Evolutionary conservation across 2,797 vertebrate genomes (phyloP), one percentile per base, ranked within the genome.

Genomic region (Petrocephalus schoutedeni): DNA sequence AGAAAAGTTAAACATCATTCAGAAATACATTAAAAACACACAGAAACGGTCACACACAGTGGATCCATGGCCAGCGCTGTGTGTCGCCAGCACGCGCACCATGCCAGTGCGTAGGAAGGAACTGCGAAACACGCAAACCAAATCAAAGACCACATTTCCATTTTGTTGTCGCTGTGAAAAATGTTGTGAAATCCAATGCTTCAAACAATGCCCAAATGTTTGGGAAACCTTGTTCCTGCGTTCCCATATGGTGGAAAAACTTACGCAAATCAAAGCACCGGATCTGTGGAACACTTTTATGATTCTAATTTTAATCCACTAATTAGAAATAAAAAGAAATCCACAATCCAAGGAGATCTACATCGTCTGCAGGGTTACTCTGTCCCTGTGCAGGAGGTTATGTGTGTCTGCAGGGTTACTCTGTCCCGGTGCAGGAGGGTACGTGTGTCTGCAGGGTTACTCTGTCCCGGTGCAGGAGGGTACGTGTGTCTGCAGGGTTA

Each of bases 241-340:
- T 45, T 45, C 71, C 71, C 71, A 77, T 77, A 77, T 77, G 71
- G 71, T 77, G 71, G 71, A 77, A 77, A 71, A 77, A 77, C 16
- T 19, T 77, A 8, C 32, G 14, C 19, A 32, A 74, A 45, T 77
- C 71, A 77, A 77, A 77, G 71, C 71, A 77, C 71, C 71, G 12
- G 71, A 77, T 77, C 71, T 36, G 19, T 41, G 19, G 32, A 77
- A 77, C 16, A 77, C 36, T 77, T 77, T 77, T 77, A 36, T 77
- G 71, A 77, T 45, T 77, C 32, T 16, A 77, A 77, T 77, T 77
- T 77, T 77, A 77, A 77, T 77, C 32, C 36, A 45, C 71, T 77
- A 77, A 77, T 77, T 77, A 77, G 45, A 77, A 45, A n/a, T 45
- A 41, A 14, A 19, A 77, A 77, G 10, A 71, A 67, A 32, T 57